A percentile compares a stretch with the other conserved stretches of the same genome.
These are phyloP conservation scores for Oxyruncus cristatus DNA, from an alignment of 2,113 vertebrate species.

Conservation along the genomic window DNA sequence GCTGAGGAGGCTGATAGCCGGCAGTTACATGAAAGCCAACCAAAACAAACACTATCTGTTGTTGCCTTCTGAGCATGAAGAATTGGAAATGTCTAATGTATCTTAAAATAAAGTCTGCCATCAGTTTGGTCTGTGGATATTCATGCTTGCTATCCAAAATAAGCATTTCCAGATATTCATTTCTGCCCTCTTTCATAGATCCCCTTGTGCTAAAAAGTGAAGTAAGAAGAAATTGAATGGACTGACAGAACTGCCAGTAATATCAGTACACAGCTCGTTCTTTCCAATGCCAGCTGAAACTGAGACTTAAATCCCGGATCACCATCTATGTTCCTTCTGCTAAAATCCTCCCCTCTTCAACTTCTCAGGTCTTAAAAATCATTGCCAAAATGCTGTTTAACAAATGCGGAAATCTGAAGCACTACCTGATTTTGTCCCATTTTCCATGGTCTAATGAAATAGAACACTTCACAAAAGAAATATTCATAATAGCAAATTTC, in stretches of 20 bases:
- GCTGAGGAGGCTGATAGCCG: neutral
- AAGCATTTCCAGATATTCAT: constrained; percentile 23
- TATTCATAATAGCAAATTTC: neutral
- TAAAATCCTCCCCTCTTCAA: neutral
- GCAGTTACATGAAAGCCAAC: neutral
- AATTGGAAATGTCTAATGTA: neutral
- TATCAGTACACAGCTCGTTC: neutral
- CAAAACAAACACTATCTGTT: constrained; percentile 10
- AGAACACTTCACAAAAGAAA: neutral
- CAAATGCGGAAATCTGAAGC: neutral
- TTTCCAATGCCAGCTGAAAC: neutral
- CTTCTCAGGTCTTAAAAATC: neutral
- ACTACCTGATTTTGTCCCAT: neutral
- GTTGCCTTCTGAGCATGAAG: neutral
- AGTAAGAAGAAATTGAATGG: neutral
- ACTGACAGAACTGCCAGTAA: neutral
- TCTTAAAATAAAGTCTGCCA: constrained; percentile 19
- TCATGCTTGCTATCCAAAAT: constrained; percentile 21
- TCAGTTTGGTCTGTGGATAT: constrained; percentile 38
- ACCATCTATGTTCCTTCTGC: neutral
- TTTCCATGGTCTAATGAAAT: neutral
- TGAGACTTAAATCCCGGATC: neutral
- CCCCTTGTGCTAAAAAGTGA: neutral
- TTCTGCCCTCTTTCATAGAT: neutral
- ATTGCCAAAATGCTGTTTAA: neutral